Percentiles rank a stretch among this genome's conserved stretches.
Conservation (phyloP, 1,140 invertebrate species). For the Drosophila nigromelanica region DNA sequence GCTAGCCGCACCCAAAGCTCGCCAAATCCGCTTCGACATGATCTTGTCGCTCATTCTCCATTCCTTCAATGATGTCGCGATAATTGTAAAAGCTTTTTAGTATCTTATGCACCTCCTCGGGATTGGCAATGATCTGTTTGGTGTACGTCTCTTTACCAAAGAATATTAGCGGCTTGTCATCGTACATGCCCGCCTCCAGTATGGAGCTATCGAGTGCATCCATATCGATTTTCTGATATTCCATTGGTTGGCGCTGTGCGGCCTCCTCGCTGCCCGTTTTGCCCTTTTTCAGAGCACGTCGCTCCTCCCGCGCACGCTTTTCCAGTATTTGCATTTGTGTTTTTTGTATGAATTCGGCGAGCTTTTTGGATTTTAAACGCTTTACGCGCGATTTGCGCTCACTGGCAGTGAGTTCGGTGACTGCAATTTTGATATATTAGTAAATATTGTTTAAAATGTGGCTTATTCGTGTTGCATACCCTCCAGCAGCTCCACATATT, state of each 20-base stretch:
- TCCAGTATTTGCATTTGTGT: slow-evolving; percentile 84
- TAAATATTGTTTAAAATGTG: neutral
- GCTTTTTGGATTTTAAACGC: slow-evolving; percentile 86
- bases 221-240: slow-evolving; percentile 74
- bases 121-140: slow-evolving; percentile 61
- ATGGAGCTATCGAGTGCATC: slow-evolving; percentile 64
- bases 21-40: slow-evolving; percentile 72
- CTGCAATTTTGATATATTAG: slow-evolving; percentile 81
- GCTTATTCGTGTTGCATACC: slow-evolving; percentile 36
- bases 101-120: slow-evolving; percentile 69
- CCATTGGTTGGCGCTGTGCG: slow-evolving; percentile 57
- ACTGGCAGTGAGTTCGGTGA: slow-evolving; percentile 86
- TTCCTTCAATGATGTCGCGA: slow-evolving; percentile 83
- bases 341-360: slow-evolving; percentile 87
- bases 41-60: slow-evolving; percentile 84
- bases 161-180: slow-evolving; percentile 77
- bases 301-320: slow-evolving; percentile 69
- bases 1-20: slow-evolving; percentile 40
- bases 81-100: slow-evolving; percentile 76
- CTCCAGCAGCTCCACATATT: slow-evolving; percentile 78
- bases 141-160: slow-evolving; percentile 76
- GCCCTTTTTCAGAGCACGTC: slow-evolving; percentile 65
- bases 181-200: slow-evolving; percentile 63
- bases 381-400: slow-evolving; percentile 87
- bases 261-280: slow-evolving; percentile 75